Evolutionary conservation across 2,888 invertebrate genomes (phyloP).

Genomic region (Xestia c-nigrum): DNA sequence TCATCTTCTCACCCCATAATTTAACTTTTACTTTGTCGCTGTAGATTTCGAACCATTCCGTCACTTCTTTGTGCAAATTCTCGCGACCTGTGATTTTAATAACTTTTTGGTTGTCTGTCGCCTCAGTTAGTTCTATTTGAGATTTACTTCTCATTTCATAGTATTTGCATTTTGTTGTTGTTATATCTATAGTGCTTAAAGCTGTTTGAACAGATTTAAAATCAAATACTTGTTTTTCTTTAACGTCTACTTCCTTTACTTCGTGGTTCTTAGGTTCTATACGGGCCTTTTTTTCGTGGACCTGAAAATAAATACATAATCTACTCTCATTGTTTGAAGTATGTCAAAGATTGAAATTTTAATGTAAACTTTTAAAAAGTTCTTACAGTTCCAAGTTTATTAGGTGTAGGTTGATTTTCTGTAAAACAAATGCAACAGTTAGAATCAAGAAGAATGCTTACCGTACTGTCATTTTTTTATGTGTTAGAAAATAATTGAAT

Average conservation of each 20-base stretch:
- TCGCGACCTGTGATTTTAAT: constrained; percentile 18
- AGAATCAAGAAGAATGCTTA: constrained; percentile 36
- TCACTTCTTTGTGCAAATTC: constrained; percentile 45
- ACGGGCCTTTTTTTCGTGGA: neutral
- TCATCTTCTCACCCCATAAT: constrained; percentile 61
- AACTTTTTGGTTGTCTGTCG: constrained; percentile 16
- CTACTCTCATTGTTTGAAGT: constrained; percentile 60
- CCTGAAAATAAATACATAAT: constrained; percentile 52
- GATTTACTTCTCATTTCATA: constrained; percentile 49
- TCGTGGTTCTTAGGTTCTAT: neutral
- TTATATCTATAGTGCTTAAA: constrained; percentile 41
- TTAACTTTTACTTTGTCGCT: constrained; percentile 49
- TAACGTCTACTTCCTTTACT: constrained; percentile 1
- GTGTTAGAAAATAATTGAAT: neutral
- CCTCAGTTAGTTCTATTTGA: constrained; percentile 38
- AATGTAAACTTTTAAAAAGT: neutral
- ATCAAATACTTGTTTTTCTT: constrained; percentile 30
- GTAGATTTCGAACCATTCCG: constrained; percentile 55
- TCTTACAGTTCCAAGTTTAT: constrained; percentile 51
- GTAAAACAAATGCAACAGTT: constrained; percentile 42
- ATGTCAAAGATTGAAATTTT: neutral
- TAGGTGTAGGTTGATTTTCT: constrained; percentile 26
- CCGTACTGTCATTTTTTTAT: neutral
- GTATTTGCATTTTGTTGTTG: constrained; percentile 28
- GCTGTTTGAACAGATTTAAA: constrained; percentile 49